phyloP scores from a whole-genome alignment of 2,113 vertebrate species.

The Stictonetta naevosa region DNA sequence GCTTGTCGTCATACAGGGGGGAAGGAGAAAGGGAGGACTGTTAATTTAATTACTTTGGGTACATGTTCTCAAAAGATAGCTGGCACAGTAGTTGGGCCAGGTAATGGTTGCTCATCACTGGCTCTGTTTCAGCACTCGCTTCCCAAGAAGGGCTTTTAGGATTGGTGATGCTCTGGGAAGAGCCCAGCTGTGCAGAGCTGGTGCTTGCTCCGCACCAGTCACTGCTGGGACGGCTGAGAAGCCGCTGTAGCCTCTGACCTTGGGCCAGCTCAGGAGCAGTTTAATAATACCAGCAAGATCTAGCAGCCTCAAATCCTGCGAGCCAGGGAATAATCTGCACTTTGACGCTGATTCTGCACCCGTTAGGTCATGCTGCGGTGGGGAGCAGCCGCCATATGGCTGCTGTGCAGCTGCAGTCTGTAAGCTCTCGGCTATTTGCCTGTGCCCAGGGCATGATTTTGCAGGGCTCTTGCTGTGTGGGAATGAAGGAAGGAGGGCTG shows the following conservation, averaged over 20 bases:
- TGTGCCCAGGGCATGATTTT: not conserved
- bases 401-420: not conserved
- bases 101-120: not conserved
- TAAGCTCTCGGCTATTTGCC: not conserved
- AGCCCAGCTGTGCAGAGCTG: not conserved
- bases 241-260: not conserved
- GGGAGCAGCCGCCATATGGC: fast-evolving
- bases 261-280: not conserved
- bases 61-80: not conserved
- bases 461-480: not conserved
- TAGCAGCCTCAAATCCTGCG: not conserved
- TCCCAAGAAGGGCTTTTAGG: not conserved
- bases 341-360: fast-evolving
- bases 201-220: fast-evolving
- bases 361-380: fast-evolving
- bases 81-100: not conserved
- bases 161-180: not conserved
- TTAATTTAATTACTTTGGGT: not conserved
- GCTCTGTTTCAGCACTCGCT: not conserved
- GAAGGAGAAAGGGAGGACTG: not conserved
- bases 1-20: not conserved
- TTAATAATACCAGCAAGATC: not conserved
- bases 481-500: not conserved
- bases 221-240: not conserved
- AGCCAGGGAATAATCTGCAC: not conserved